These are phyloP conservation scores for Octomys mimax DNA, from an alignment of 2,797 vertebrate genomes.

Conservation along the genomic window DNA sequence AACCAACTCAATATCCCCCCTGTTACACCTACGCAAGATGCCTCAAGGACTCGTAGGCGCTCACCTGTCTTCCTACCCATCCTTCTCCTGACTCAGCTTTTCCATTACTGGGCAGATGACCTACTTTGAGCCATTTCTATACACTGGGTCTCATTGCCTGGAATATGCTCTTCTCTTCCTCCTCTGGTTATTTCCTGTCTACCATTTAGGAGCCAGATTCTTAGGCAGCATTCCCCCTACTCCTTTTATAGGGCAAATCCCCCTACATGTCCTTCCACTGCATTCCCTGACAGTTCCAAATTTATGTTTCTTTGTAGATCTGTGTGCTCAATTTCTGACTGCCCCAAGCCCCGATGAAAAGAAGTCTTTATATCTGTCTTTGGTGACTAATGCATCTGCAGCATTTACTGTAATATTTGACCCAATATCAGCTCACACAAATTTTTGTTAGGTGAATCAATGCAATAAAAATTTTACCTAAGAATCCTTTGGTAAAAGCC, in stretches of 20 bases:
- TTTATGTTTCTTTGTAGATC: background rate
- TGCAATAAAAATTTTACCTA: background rate
- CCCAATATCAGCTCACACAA: background rate
- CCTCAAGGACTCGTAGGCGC: background rate
- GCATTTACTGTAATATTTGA: background rate
- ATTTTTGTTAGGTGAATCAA: background rate
- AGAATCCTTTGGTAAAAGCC: background rate
- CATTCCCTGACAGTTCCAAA: background rate
- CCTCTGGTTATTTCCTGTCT: background rate
- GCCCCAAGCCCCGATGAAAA: background rate
- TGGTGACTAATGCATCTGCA: background rate
- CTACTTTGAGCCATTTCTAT: background rate
- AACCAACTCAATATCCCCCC: background rate
- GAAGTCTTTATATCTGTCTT: background rate
- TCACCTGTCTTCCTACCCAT: background rate
- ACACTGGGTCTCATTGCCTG: background rate
- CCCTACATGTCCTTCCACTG: background rate
- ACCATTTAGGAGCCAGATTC: background rate
- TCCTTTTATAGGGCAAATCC: background rate
- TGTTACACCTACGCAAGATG: background rate
- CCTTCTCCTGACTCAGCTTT: background rate
- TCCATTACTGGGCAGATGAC: background rate
- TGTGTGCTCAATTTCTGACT: background rate
- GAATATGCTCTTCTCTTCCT: background rate
- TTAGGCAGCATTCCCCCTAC: background rate